Conservation (phyloP, 2,113 vertebrate genomes). For the Cebus imitator region DNA sequence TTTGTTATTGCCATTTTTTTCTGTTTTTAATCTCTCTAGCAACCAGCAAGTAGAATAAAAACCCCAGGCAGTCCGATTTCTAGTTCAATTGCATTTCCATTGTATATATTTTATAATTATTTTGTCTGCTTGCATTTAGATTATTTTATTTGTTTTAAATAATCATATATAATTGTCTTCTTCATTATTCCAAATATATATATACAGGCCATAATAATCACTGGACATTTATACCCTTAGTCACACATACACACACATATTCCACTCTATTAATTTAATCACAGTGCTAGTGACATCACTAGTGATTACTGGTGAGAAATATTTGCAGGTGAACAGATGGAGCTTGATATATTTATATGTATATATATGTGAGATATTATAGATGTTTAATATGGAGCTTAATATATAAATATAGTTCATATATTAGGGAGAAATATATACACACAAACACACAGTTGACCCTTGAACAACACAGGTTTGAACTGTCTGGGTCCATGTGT, state of each 20-base stretch:
- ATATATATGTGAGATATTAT: background rate
- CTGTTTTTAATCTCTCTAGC: background rate
- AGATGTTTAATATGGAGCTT: background rate
- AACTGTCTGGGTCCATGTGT: background rate
- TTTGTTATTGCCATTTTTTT: background rate
- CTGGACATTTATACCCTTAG: background rate
- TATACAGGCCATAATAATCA: background rate
- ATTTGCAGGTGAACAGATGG: background rate
- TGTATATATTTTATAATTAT: background rate
- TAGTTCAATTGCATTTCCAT: background rate
- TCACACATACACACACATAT: background rate
- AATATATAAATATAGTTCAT: background rate
- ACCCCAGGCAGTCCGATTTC: background rate
- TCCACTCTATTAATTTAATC: background rate
- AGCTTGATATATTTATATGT: background rate
- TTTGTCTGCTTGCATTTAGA: background rate
- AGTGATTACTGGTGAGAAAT: no score
- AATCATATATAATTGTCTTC: background rate
- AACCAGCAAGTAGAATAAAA: background rate
- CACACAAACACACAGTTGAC: no score
- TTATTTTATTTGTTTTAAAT: background rate
- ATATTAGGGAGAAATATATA: background rate
- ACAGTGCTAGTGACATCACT: background rate
- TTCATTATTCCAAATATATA: background rate
- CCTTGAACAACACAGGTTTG: background rate